Conservation (phyloP, 2,113 vertebrate genomes). For the Ginglymostoma cirratum region DNA sequence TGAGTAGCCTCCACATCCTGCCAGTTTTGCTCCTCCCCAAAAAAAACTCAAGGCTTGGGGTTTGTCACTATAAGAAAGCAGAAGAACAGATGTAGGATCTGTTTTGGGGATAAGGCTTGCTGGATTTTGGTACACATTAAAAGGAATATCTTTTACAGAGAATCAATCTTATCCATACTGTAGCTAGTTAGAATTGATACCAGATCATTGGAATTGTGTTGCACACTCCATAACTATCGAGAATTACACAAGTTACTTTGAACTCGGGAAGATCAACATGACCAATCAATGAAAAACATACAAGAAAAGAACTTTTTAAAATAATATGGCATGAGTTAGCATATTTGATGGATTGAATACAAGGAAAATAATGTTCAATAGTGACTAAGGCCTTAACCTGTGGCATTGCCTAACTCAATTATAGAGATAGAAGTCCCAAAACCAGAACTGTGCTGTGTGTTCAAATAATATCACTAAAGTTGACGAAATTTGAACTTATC, state of each 20-base stretch:
- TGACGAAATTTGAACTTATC: not conserved
- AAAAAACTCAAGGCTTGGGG: not conserved
- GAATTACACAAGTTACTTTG: not conserved
- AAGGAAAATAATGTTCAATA: not conserved
- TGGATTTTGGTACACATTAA: not conserved
- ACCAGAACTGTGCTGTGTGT: not conserved
- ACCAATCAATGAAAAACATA: not conserved
- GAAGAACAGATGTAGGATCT: not conserved
- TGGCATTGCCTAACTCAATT: not conserved
- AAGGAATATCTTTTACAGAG: not conserved
- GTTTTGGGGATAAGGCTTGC: not conserved
- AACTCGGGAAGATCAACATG: not conserved
- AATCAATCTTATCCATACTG: not conserved
- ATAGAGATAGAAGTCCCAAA: not conserved
- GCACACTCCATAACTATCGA: not conserved
- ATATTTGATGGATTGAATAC: not conserved
- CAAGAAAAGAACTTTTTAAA: not conserved
- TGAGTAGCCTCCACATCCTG: not conserved
- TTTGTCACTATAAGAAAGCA: not conserved
- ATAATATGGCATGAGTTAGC: not conserved
- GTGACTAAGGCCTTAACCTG: not conserved
- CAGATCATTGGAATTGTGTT: not conserved
- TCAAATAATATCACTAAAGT: not conserved
- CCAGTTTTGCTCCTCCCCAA: not conserved
- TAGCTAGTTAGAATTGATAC: not conserved